A percentile compares a stretch with the other conserved stretches of the same genome.
Evolutionary conservation across 2,888 invertebrate genomes (phyloP).

Genomic region (Philhelius pedissequus): DNA sequence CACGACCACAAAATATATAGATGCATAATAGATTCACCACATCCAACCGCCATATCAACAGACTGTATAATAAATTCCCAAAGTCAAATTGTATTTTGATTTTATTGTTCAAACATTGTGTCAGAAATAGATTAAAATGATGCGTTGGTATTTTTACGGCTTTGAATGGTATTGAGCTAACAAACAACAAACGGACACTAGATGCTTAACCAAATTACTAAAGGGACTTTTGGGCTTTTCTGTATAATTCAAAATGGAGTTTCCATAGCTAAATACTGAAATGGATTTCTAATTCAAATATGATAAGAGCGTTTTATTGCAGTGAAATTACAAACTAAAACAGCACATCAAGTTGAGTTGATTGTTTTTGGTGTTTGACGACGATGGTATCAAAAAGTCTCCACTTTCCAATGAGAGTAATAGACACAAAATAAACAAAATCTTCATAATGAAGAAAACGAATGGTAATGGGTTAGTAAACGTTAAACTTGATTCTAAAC

Average conservation of each 20-base stretch:
- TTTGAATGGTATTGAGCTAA: background rate
- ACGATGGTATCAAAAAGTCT: too few species aligned
- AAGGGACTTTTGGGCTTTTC: background rate
- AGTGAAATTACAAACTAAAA: too few species aligned
- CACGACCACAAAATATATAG: background rate
- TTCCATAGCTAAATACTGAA: background rate
- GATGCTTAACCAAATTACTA: background rate
- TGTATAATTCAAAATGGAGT: background rate
- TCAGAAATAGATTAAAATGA: background rate
- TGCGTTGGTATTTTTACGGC: background rate
- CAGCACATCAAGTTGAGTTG: too few species aligned
- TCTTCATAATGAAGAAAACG: too few species aligned
- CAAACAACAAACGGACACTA: background rate
- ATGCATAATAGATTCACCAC: background rate
- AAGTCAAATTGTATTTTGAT: slow-evolving; percentile 11
- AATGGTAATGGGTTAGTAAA: too few species aligned
- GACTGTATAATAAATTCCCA: background rate
- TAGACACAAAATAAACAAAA: too few species aligned
- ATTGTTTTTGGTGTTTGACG: too few species aligned
- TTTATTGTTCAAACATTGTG: slow-evolving; percentile 4
- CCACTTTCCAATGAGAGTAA: too few species aligned
- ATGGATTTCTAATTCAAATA: background rate
- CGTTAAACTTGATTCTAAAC: too few species aligned
- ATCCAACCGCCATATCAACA: background rate
- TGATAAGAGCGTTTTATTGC: too few species aligned